A percentile compares a stretch with the other conserved stretches of the same genome.
phyloP scores from a whole-genome alignment of 2,113 vertebrate species.

The Climacteris rufus region DNA sequence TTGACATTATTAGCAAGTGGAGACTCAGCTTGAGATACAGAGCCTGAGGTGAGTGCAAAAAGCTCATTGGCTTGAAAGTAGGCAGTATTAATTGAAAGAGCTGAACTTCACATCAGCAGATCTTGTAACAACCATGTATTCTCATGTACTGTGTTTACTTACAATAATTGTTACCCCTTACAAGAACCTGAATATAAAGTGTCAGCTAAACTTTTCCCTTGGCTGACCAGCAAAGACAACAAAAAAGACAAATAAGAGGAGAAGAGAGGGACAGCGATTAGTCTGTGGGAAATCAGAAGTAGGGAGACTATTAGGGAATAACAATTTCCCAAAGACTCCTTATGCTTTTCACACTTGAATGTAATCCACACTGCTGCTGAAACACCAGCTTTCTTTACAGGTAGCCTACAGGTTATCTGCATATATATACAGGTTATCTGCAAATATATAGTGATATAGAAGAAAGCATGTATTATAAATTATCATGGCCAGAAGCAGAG shows the following conservation, averaged over 20 bases:
- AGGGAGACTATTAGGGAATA: not conserved
- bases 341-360: not conserved
- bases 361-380: not conserved
- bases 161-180: not conserved
- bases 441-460: not conserved
- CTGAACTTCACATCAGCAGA: not conserved
- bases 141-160: rapidly evolving
- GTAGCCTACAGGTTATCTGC: not conserved
- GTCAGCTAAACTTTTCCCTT: not conserved
- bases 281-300: not conserved
- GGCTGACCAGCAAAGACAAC: not conserved
- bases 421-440: too few relatives aligned
- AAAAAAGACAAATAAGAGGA: not conserved
- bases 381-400: not conserved
- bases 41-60: not conserved
- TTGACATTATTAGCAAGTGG: not conserved
- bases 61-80: too few relatives aligned
- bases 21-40: not conserved
- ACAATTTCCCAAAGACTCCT: not conserved
- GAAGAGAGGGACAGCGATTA: not conserved
- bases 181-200: not conserved
- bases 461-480: not conserved
- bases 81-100: not conserved
- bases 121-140: not conserved
- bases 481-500: not conserved